phyloP scores from a whole-genome alignment of 2,113 vertebrate genomes.

The Nesoenas mayeri region DNA sequence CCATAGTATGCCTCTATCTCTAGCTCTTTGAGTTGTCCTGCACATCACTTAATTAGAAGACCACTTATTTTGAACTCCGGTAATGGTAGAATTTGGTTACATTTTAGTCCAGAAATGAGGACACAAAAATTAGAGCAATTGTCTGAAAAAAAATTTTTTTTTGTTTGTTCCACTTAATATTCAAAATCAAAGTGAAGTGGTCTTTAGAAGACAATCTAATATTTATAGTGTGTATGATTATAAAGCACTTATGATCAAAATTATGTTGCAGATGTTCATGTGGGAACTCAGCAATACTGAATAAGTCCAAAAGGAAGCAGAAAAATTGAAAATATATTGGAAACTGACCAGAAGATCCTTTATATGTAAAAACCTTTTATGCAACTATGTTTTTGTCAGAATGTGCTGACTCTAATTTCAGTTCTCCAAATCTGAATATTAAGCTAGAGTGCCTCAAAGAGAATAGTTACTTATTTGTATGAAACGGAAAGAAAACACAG shows the following conservation, averaged over 20 bases:
- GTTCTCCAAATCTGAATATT: constrained; percentile 50
- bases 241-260: constrained; percentile 52
- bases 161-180: constrained; percentile 54
- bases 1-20: not conserved
- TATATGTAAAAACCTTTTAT: constrained; percentile 53
- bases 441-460: constrained; percentile 31
- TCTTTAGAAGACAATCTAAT: constrained; percentile 51
- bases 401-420: constrained; percentile 60
- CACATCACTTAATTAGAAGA: not conserved
- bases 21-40: not conserved
- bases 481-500: not conserved
- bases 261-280: constrained; percentile 47
- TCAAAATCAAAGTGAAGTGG: constrained; percentile 55
- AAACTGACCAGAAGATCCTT: constrained; percentile 56
- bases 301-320: constrained; percentile 46
- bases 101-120: constrained; percentile 56
- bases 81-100: constrained; percentile 19
- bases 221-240: constrained; percentile 51
- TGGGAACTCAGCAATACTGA: constrained; percentile 27
- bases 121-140: constrained; percentile 58
- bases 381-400: constrained; percentile 7
- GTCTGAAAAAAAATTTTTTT: constrained; percentile 35
- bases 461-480: constrained; percentile 46
- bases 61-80: not conserved
- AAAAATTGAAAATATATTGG: constrained; percentile 59